phyloP scores from a whole-genome alignment of 2,888 invertebrate species.

The Sepiola atlantica region DNA sequence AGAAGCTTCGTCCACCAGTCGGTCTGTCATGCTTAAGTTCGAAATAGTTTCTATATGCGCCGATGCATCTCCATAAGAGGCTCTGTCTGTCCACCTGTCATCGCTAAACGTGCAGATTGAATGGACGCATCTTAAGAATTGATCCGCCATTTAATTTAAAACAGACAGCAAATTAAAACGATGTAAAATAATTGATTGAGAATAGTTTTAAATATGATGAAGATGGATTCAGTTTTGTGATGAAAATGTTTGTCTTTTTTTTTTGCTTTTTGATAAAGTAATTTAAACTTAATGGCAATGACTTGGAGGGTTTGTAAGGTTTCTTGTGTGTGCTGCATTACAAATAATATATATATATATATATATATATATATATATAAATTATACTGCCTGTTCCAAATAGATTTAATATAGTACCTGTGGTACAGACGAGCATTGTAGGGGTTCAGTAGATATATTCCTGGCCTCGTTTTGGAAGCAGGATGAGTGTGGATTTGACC shows the following conservation, averaged over 20 bases:
- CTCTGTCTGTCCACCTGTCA: no score
- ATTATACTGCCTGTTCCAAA: neutral
- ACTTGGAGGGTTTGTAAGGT: constrained; percentile 32
- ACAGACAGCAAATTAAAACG: neutral
- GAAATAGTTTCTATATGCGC: no score
- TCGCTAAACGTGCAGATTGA: no score
- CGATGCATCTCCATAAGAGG: no score
- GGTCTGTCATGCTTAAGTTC: no score
- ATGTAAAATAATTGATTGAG: neutral
- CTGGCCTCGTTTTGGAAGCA: neutral
- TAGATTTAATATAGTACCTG: neutral
- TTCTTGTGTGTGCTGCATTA: neutral
- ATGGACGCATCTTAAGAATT: no score
- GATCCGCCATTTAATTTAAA: neutral
- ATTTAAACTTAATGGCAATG: constrained; percentile 9
- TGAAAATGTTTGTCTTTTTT: neutral
- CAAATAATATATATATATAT: neutral
- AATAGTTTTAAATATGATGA: constrained; percentile 19
- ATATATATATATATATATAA: neutral
- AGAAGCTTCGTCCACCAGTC: no score
- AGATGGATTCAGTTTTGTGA: neutral
- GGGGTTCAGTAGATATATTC: neutral
- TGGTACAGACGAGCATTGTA: neutral
- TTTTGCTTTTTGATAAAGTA: neutral
- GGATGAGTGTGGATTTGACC: neutral